Evolutionary conservation across 2,888 invertebrate species (phyloP).

Genomic region (Polymixis flavicincta): DNA sequence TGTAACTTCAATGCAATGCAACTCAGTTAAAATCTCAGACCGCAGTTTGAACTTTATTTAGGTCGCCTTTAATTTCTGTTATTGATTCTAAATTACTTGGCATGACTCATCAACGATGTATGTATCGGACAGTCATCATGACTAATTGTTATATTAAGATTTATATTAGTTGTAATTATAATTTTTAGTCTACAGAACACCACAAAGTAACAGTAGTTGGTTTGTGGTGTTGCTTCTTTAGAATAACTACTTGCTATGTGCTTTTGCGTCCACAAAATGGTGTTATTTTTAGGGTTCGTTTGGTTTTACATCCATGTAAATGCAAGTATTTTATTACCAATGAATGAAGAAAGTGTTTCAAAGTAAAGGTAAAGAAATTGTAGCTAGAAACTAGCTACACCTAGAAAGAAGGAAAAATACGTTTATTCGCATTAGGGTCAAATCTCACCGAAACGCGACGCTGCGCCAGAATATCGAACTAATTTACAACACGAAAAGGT

Average conservation of each 20-base stretch:
- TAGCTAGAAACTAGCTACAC: background rate
- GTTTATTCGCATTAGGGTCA: background rate
- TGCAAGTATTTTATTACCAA: background rate
- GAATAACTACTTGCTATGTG: background rate
- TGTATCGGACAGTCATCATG: background rate
- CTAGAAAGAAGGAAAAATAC: background rate
- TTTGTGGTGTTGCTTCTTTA: background rate
- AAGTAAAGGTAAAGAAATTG: background rate
- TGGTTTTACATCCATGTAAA: background rate
- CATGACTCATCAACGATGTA: constrained; percentile 34
- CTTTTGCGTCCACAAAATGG: background rate
- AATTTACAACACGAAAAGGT: no score
- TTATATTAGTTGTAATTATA: constrained; percentile 3
- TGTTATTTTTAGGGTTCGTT: background rate
- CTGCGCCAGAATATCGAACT: no score
- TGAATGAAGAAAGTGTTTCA: background rate
- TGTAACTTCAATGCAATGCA: constrained; percentile 15
- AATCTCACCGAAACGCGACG: no score
- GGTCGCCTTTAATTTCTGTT: constrained; percentile 25
- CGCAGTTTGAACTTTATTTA: constrained; percentile 42
- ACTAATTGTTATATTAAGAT: constrained; percentile 14
- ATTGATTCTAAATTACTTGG: constrained; percentile 36
- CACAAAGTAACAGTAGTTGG: background rate
- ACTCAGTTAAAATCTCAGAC: constrained; percentile 36
- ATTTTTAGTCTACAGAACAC: background rate